Evolutionary conservation across 2,113 vertebrate genomes (phyloP), one percentile per base, ranked within the genome.

Genomic region (Sinocyclocheilus maitianheensis): DNA sequence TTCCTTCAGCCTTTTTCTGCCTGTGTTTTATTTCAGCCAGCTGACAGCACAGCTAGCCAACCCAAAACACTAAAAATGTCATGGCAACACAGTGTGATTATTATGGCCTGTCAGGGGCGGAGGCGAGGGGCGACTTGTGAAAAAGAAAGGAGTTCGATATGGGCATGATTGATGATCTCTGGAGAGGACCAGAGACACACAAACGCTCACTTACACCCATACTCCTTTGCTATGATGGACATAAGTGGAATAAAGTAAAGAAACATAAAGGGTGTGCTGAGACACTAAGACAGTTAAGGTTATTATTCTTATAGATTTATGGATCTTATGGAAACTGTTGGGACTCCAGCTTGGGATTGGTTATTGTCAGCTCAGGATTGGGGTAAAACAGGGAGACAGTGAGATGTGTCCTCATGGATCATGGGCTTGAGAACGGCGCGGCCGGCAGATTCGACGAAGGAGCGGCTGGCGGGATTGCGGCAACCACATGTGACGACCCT

Each of bases 41-140:
- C 76, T 74, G 75, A 85, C 46, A 51, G 58, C 46, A 55, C 48
- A 69, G 72, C 37, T 5, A 8, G 58, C 34, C 34, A 43, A 80
- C 53, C 72, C 9, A 18, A 63, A 78, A 48, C 67, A 82, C 79
- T 74, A 69, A 85, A 77, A 60, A 82, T 67, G 84, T 71, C 63
- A 62, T 37, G 34, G 84, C 22, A 60, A 62, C 62, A 82, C 53
- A 76, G 62, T 34, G 26, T 4, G 20, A 65, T 86, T 85, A 74
- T 83, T 85, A 86, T 83, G 63, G 74, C 34, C 84, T 87, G 85
- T 83, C 72, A 67, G 48, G 9, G 77, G 51, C 4, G 13, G 69
- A 81, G 79, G 62, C 24, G 43, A 62, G 58, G 37, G 58, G 69
- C 5, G 40, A 18, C 37, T 37, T n/a, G 24, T 34, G 85, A 86